Conservation (phyloP, 2,113 vertebrate species). For the Bubo bubo region DNA sequence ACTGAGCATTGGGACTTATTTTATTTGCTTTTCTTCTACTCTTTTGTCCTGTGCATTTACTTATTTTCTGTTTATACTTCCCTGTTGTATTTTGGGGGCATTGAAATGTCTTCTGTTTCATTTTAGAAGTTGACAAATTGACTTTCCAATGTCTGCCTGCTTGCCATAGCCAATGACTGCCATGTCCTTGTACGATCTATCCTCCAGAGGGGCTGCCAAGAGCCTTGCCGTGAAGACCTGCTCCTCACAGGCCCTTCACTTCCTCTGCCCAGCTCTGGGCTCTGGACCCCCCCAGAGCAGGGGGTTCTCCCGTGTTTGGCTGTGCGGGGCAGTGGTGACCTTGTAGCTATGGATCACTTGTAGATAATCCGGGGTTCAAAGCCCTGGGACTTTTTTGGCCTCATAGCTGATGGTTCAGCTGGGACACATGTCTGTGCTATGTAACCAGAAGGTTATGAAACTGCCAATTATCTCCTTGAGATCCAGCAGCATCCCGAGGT, state of each 20-base stretch:
- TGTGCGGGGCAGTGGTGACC: rapidly evolving
- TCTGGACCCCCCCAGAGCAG: not conserved
- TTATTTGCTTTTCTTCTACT: constrained; percentile 7
- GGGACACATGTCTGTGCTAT: not conserved
- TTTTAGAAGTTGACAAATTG: not conserved
- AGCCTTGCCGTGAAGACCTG: not conserved
- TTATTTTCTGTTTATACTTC: not conserved
- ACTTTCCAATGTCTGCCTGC: not conserved
- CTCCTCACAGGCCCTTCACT: not conserved
- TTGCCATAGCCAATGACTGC: not conserved
- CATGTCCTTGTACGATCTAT: not conserved
- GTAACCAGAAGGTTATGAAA: constrained; percentile 32
- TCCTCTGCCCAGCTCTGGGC: not conserved
- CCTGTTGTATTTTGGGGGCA: not conserved
- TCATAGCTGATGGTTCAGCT: not conserved
- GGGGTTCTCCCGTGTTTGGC: rapidly evolving
- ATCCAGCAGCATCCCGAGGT: not conserved
- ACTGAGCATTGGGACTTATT: not conserved
- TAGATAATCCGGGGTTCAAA: not conserved
- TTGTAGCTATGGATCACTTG: not conserved
- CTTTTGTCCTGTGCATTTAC: not conserved
- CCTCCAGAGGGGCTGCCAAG: not conserved
- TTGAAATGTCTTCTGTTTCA: not conserved
- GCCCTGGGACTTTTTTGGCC: not conserved
- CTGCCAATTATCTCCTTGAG: not conserved